These are phyloP conservation scores for Punctoribates punctum DNA, from an alignment of 2,888 invertebrate species.

Conservation along the genomic window DNA sequence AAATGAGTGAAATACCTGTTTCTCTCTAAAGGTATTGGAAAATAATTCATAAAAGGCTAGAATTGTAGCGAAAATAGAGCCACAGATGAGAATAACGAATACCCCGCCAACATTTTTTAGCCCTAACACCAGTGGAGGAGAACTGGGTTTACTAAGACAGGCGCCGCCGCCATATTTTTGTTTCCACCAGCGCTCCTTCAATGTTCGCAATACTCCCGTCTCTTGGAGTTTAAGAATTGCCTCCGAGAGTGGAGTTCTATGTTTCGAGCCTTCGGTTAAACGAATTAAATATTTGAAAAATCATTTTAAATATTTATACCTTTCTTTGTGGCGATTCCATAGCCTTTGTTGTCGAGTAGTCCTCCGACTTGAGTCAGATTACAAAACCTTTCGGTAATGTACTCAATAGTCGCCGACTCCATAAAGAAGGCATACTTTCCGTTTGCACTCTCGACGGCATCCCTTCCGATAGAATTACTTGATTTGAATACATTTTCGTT, in stretches of 20 bases:
- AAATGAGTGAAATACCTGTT: background rate
- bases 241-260: background rate
- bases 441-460: slow-evolving; percentile 55
- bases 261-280: background rate
- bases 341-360: slow-evolving; percentile 70
- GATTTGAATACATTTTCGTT: slow-evolving; percentile 49
- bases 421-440: slow-evolving; percentile 58
- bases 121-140: slow-evolving; percentile 51
- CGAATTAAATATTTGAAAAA: background rate
- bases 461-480: slow-evolving; percentile 64
- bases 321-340: slow-evolving; percentile 76
- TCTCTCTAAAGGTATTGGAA: slow-evolving; percentile 78
- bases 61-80: slow-evolving; percentile 80
- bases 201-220: slow-evolving; percentile 28
- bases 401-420: slow-evolving; percentile 59
- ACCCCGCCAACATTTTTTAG: slow-evolving; percentile 47
- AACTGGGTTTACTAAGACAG: slow-evolving; percentile 37
- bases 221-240: slow-evolving; percentile 42
- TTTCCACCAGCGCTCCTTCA: slow-evolving; percentile 45
- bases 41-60: slow-evolving; percentile 95
- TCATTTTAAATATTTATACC: background rate
- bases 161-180: slow-evolving; percentile 38
- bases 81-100: slow-evolving; percentile 46
- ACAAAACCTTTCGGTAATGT: slow-evolving; percentile 56
- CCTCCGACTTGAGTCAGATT: slow-evolving; percentile 59